Conservation (phyloP, 2,797 vertebrate genomes). For the Clangula hyemalis region DNA sequence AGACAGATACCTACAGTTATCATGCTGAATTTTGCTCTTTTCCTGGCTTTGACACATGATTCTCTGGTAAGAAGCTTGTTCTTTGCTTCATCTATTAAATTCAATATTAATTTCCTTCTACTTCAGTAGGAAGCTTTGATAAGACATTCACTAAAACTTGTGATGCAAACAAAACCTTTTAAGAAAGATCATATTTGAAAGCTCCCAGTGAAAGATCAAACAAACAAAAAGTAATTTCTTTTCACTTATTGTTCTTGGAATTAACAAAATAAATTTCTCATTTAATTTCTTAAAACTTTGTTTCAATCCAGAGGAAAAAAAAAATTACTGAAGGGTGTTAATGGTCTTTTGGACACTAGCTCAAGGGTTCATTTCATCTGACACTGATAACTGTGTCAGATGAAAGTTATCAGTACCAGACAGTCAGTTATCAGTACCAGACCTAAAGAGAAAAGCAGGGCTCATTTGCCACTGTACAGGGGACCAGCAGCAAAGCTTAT, state of each 20-base stretch:
- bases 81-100: background rate
- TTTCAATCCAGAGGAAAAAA: background rate
- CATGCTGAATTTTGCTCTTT: background rate
- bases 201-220: background rate
- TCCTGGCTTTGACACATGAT: background rate
- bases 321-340: background rate
- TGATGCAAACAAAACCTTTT: background rate
- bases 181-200: background rate
- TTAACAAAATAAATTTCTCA: background rate
- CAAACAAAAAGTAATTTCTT: background rate
- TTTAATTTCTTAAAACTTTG: background rate
- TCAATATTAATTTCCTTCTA: background rate
- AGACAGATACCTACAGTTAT: background rate
- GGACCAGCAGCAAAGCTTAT: background rate
- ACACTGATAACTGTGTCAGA: background rate
- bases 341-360: background rate
- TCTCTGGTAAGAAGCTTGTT: background rate
- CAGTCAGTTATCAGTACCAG: no score
- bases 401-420: no score
- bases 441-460: background rate
- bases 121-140: background rate
- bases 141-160: background rate
- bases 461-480: background rate
- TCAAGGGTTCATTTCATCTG: background rate
- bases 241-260: background rate